Evolutionary conservation across 2,113 vertebrate species (phyloP).

Genomic region (Crocuta crocuta): DNA sequence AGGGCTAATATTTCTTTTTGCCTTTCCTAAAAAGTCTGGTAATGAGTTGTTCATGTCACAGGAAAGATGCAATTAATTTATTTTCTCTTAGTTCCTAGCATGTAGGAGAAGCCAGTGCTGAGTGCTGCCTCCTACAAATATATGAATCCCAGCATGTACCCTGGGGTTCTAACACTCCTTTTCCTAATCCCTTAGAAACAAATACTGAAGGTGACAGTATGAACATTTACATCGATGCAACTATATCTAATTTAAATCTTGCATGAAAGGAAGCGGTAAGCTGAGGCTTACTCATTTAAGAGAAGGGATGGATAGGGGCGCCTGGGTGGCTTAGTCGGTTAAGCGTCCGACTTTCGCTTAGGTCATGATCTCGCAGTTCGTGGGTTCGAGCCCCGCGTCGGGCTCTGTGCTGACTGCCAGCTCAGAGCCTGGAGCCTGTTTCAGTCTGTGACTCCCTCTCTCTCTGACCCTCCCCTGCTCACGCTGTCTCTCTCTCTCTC

Average conservation of each 20-base stretch:
- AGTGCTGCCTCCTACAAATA: neutral
- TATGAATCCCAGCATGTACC: neutral
- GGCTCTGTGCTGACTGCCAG: too few species aligned
- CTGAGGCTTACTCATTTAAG: neutral
- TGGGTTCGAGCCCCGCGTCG: too few species aligned
- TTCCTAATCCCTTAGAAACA: neutral
- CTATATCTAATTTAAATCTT: neutral
- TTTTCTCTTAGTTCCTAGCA: neutral
- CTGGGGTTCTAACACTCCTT: neutral
- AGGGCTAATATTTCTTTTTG: neutral
- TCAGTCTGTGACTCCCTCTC: too few species aligned
- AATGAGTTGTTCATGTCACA: neutral
- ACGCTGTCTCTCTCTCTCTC: too few species aligned
- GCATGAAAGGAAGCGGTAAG: neutral
- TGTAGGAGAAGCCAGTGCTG: neutral
- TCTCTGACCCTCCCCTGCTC: too few species aligned
- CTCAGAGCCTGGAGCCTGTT: too few species aligned
- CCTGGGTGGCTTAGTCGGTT: too few species aligned
- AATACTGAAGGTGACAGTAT: neutral
- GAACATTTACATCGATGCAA: neutral
- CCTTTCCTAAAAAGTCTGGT: neutral
- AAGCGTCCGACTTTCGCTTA: too few species aligned
- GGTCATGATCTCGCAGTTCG: too few species aligned
- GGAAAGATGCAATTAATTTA: neutral
- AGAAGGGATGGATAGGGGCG: neutral